phyloP scores from a whole-genome alignment of 2,113 vertebrate species.

The Pachypanchax playfairii region DNA sequence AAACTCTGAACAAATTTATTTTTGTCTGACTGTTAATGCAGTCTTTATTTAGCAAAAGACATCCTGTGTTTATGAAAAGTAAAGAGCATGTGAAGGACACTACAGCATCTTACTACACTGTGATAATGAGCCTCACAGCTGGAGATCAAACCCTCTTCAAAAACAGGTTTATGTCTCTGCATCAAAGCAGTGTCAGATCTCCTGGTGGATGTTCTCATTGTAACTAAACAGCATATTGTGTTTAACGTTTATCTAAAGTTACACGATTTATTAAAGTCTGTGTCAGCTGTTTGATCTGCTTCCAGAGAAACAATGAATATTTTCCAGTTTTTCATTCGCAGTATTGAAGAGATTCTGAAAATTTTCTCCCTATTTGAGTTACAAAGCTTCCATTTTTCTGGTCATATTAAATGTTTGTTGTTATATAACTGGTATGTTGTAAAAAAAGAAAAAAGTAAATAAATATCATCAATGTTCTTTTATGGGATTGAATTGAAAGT shows the following conservation, averaged over 20 bases:
- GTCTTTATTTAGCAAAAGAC: too few species aligned
- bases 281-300: background rate
- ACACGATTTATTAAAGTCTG: slow-evolving; percentile 36
- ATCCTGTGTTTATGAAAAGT: background rate
- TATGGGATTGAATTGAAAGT: too few species aligned
- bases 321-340: slow-evolving; percentile 3
- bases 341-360: background rate
- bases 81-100: slow-evolving; percentile 2
- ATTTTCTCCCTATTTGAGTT: background rate
- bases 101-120: too few species aligned
- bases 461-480: background rate
- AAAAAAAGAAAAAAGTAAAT: slow-evolving; percentile 9
- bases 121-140: background rate
- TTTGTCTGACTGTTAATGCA: background rate
- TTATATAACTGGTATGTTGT: slow-evolving; percentile 1
- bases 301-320: background rate
- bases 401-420: background rate
- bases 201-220: too few species aligned
- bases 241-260: slow-evolving; percentile 23
- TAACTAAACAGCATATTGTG: background rate
- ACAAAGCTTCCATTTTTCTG: background rate
- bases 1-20: background rate
- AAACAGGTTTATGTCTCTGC: background rate
- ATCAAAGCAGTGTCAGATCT: slow-evolving; percentile 6
- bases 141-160: slow-evolving; percentile 15